Evolutionary conservation across 2,113 vertebrate genomes (phyloP).

Genomic region (Lamprotornis superbus): DNA sequence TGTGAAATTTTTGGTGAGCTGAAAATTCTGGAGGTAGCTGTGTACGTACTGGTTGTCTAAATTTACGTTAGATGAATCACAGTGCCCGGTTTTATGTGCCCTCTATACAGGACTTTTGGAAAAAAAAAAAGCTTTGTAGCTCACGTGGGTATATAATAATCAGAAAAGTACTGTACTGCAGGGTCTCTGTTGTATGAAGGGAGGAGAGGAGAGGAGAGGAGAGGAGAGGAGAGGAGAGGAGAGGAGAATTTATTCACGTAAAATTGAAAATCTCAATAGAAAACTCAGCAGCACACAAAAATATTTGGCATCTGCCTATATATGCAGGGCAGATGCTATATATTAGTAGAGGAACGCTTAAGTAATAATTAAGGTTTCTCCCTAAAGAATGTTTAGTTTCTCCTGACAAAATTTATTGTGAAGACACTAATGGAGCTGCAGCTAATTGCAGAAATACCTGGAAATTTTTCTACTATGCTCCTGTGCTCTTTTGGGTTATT

Average conservation of each 20-base stretch:
- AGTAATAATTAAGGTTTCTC: background rate
- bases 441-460: background rate
- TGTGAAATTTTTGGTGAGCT: background rate
- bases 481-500: background rate
- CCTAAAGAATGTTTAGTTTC: background rate
- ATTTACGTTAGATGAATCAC: background rate
- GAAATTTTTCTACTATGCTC: background rate
- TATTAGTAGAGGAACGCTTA: background rate
- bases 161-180: background rate
- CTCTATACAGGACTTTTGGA: background rate
- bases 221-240: background rate
- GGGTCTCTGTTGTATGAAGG: fast-evolving
- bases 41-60: background rate
- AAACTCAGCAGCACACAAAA: background rate
- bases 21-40: background rate
- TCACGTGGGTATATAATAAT: background rate
- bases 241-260: background rate
- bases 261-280: background rate
- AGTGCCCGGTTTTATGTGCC: background rate
- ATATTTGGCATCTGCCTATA: background rate
- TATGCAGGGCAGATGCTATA: background rate
- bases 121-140: background rate
- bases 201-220: background rate
- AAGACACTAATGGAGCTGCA: background rate
- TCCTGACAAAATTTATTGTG: background rate